Evolutionary conservation across 2,797 vertebrate genomes (phyloP).

Genomic region (Gallinago stenura): DNA sequence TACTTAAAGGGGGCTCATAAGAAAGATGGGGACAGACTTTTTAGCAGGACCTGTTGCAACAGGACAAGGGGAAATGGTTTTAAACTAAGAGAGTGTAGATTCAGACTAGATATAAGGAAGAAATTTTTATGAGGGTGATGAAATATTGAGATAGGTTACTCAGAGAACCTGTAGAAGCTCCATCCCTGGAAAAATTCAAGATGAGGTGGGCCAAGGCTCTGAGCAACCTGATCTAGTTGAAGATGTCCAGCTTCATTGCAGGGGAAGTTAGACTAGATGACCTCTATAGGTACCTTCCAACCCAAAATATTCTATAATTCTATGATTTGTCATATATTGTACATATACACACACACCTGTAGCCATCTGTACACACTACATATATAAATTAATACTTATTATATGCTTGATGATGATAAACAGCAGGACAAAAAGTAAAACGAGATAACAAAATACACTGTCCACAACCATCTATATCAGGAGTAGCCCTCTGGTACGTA

Average conservation of each 20-base stretch:
- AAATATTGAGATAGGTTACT: not conserved
- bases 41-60: not conserved
- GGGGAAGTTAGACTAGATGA: not conserved
- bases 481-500: not conserved
- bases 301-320: not conserved
- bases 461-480: not conserved
- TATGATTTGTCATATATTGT: not conserved
- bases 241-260: not conserved
- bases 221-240: not conserved
- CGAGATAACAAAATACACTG: not conserved
- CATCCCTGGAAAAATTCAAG: not conserved
- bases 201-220: fast-evolving
- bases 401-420: not conserved
- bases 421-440: not conserved
- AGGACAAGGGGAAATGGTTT: not conserved
- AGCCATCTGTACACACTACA: not conserved
- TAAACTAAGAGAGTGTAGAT: not conserved
- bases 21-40: not conserved
- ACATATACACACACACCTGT: not conserved
- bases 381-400: not conserved
- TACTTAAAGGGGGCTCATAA: not conserved
- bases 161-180: not conserved
- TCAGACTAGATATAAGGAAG: not conserved
- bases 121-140: not conserved
- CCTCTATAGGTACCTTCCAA: not conserved